Base-by-base conservation (phyloP, 2,113 vertebrate genomes). In the Jacana jacana region DNA sequence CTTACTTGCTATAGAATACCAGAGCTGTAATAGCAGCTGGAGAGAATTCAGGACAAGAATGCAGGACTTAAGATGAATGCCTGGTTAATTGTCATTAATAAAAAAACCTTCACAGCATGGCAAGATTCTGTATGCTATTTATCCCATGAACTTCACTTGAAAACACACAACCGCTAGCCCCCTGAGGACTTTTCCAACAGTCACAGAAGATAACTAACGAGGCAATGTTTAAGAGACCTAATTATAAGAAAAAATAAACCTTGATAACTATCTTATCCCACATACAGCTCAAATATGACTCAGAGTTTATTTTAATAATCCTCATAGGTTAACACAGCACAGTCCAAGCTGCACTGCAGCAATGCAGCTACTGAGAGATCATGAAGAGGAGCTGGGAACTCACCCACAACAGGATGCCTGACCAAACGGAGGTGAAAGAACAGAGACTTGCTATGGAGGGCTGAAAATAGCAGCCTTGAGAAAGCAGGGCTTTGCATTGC, bases 211-310 rank as follows among this genome's bases (percentile, higher is more conserved):
- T 52, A 91, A 66, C 88, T 94, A 95, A 97, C 87, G 94, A 96
- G 52, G 86, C 89, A 97, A 87, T 72, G 61, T 91, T 97, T 93
- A 88, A 93, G 80, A 96, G 90, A 90, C 65, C 84, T 95, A 91
- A 93, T 95, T 96, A 95, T 81, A 81, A 84, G 81, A 93, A 89
- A 96, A 94, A 94, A 93, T 94, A 97, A 96, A 94, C 91, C 82
- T 87, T 54, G 94, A 97, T 97, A 97, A 91, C 73, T 71, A 97
- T 97, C 96, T 96, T 95, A 95, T 96, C 93, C 94, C 93, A 93
- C 24, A 0, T 75, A 95, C 49, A 78, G 71, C 70, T 91, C 79
- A 75, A 96, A 86, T 88, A 90, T 96, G 88, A 96, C 79, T 97
- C 94, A 96, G 81, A 94, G 88, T 93, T 96, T 88, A 89, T 95